Evolutionary conservation across 1,140 invertebrate species (phyloP).

Genomic region (Dryas iulia): DNA sequence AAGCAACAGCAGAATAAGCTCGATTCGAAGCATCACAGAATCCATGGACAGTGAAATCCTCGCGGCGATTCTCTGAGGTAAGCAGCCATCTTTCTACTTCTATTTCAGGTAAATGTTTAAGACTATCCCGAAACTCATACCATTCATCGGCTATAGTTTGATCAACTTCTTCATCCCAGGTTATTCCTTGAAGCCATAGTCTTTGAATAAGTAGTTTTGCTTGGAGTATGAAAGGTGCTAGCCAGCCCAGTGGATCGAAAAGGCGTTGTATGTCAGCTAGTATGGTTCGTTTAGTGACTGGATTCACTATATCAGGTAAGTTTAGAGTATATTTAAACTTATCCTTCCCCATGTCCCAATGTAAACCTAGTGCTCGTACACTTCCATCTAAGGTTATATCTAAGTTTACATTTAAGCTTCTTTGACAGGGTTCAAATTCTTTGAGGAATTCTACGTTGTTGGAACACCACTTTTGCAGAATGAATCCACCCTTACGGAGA

Average conservation of each 20-base stretch:
- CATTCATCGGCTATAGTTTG: no score
- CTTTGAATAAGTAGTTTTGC: no score
- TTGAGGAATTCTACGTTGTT: no score
- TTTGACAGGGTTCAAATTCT: no score
- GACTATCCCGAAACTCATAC: no score
- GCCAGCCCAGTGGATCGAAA: not conserved
- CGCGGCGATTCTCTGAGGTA: not conserved
- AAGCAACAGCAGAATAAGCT: constrained; percentile 13
- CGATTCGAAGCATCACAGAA: constrained; percentile 18
- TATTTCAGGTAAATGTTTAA: no score
- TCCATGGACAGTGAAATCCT: constrained; percentile 1
- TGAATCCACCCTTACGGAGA: not conserved
- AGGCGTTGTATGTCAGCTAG: not conserved
- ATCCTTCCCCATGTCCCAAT: not conserved
- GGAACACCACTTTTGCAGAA: no score
- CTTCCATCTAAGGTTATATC: not conserved
- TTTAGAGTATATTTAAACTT: not conserved
- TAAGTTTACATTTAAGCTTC: not conserved
- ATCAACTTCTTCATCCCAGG: no score
- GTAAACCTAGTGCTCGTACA: not conserved
- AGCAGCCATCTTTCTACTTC: not conserved
- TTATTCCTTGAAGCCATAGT: no score
- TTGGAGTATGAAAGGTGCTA: not conserved
- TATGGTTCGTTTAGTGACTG: not conserved
- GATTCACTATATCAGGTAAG: not conserved